phyloP scores from a whole-genome alignment of 2,797 vertebrate species.

The Alfaro cultratus region DNA sequence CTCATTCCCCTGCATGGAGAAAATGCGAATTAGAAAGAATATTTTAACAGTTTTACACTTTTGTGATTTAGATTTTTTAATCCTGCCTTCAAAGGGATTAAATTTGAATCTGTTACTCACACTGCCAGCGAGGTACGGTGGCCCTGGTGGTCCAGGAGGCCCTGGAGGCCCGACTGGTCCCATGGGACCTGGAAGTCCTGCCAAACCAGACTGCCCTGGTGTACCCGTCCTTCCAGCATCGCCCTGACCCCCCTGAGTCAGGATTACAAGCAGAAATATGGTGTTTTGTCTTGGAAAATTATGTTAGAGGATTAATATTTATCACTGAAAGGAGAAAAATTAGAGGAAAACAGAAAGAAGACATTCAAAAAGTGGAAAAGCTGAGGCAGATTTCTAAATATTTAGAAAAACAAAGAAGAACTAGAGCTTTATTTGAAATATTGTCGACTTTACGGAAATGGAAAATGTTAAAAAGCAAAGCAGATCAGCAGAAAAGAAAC shows the following conservation, averaged over 20 bases:
- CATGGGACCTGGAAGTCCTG: slow-evolving; percentile 86
- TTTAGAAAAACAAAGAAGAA: neutral
- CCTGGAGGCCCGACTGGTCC: slow-evolving; percentile 88
- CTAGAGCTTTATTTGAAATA: neutral
- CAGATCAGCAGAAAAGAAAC: slow-evolving; percentile 39
- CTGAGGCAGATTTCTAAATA: neutral
- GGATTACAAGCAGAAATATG: neutral
- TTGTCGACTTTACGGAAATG: neutral
- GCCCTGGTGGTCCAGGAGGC: slow-evolving; percentile 80
- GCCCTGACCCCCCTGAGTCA: slow-evolving; percentile 76
- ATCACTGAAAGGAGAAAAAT: neutral
- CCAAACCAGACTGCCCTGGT: slow-evolving; percentile 81
- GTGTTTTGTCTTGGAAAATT: neutral
- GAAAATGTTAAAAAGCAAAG: slow-evolving; percentile 5
- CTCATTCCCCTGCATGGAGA: slow-evolving; percentile 67
- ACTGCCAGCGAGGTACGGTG: slow-evolving; percentile 68
- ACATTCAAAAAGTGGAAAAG: neutral
- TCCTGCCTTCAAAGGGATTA: neutral
- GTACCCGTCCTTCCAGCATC: slow-evolving; percentile 77
- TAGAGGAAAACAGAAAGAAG: neutral
- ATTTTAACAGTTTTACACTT: neutral
- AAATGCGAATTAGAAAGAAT: neutral
- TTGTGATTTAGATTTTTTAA: neutral
- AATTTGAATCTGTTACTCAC: slow-evolving; percentile 77
- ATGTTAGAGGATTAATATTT: neutral